phyloP scores from a whole-genome alignment of 2,888 invertebrate species.

The Yponomeuta sedellus region DNA sequence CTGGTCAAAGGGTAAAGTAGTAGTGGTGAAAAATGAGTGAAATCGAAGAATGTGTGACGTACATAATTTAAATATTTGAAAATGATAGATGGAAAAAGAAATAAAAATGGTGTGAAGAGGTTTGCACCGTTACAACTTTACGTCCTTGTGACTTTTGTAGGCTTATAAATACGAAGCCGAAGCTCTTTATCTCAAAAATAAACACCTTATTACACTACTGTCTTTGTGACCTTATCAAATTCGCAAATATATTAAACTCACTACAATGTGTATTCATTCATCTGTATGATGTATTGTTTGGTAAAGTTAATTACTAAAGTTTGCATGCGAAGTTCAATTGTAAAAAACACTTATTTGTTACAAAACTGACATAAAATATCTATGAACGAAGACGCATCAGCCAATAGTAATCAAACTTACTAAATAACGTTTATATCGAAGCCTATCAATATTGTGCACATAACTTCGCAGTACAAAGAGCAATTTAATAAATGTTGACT shows the following conservation, averaged over 20 bases:
- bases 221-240: not conserved
- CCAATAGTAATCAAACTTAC: not conserved
- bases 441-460: not conserved
- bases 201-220: not conserved
- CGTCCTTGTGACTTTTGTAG: not conserved
- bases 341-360: not conserved
- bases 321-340: not conserved
- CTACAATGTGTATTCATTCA: not conserved
- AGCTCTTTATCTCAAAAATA: not conserved
- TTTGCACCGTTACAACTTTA: too few species aligned
- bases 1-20: too few species aligned
- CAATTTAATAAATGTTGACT: not conserved
- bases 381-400: not conserved
- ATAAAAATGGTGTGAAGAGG: too few species aligned
- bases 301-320: not conserved
- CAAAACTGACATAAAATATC: not conserved
- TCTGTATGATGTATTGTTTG: not conserved
- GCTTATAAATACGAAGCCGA: not conserved
- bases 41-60: too few species aligned
- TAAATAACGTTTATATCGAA: too few species aligned
- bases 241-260: not conserved
- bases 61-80: too few species aligned
- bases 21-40: too few species aligned
- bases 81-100: too few species aligned
- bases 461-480: not conserved